These are phyloP conservation scores for Drosophila parvula DNA, from an alignment of 1,140 invertebrate genomes.

Conservation along the genomic window DNA sequence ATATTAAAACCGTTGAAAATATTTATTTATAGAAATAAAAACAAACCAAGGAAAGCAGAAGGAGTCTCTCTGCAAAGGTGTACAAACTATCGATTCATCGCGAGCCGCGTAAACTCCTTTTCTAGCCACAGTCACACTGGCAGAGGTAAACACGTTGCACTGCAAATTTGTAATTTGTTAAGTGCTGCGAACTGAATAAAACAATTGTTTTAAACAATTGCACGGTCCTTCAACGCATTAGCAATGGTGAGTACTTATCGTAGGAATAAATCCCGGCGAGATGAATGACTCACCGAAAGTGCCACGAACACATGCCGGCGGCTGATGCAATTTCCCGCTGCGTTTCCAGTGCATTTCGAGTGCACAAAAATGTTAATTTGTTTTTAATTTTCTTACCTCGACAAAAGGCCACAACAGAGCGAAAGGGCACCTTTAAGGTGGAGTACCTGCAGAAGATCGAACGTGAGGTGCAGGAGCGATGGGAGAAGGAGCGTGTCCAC, in stretches of 20 bases:
- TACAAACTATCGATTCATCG: background rate
- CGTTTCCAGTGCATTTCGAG: background rate
- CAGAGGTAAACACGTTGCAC: conserved; percentile 74
- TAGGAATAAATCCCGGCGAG: background rate
- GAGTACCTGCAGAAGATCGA: conserved; percentile 95
- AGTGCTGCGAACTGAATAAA: conserved; percentile 29
- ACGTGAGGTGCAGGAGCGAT: conserved; percentile 91
- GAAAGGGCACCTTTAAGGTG: conserved; percentile 97
- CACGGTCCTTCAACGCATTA: background rate
- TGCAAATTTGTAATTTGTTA: conserved; percentile 35
- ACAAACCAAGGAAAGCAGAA: background rate
- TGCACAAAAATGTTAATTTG: conserved; percentile 2
- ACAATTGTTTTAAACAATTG: conserved; percentile 56
- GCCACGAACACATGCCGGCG: conserved; percentile 37
- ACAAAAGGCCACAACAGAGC: conserved; percentile 85
- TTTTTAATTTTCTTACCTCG: background rate
- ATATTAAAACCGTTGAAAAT: background rate
- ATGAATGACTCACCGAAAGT: background rate
- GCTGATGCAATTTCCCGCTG: conserved; percentile 35
- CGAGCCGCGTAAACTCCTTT: accelerated
- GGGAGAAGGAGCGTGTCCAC: conserved; percentile 91
- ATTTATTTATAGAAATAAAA: background rate
- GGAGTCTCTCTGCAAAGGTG: background rate
- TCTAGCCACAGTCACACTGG: background rate
- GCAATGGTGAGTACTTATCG: conserved; percentile 51